A percentile compares a stretch with the other conserved stretches of the same genome.
phyloP scores from a whole-genome alignment of 2,888 invertebrate species.

The Lasioglossum calceatum region DNA sequence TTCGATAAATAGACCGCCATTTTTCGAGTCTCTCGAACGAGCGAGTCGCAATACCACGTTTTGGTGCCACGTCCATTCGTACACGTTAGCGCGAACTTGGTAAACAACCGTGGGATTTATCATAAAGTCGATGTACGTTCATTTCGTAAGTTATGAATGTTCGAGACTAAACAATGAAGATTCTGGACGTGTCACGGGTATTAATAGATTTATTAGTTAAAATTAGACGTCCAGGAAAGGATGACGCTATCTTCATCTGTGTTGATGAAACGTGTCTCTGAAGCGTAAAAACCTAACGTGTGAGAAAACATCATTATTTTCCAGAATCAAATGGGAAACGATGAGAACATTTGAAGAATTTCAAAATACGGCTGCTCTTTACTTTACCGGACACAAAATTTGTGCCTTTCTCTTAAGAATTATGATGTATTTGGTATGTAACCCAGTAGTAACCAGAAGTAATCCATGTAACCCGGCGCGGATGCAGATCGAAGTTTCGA shows the following conservation, averaged over 20 bases:
- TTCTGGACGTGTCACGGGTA: background rate
- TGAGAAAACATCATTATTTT: background rate
- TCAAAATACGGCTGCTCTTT: too few species aligned
- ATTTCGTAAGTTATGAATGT: background rate
- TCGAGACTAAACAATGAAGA: background rate
- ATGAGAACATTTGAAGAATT: too few species aligned
- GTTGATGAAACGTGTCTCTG: background rate
- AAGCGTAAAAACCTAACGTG: background rate
- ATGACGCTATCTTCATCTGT: background rate
- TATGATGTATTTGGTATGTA: too few species aligned
- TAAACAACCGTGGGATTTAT: background rate
- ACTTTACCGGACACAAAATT: too few species aligned
- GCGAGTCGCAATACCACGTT: background rate
- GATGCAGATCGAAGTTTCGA: too few species aligned
- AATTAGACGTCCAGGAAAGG: background rate
- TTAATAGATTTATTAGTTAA: background rate
- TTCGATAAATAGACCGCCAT: background rate
- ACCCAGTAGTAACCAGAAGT: too few species aligned
- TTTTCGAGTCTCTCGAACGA: background rate
- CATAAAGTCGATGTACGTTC: background rate
- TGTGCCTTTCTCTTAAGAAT: too few species aligned
- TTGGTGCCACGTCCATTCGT: background rate
- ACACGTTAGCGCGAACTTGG: background rate
- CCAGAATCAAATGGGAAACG: background rate
- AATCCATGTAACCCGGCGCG: too few species aligned